Conservation (phyloP, 2,888 invertebrate genomes). For the Zaprionus lineosus region DNA sequence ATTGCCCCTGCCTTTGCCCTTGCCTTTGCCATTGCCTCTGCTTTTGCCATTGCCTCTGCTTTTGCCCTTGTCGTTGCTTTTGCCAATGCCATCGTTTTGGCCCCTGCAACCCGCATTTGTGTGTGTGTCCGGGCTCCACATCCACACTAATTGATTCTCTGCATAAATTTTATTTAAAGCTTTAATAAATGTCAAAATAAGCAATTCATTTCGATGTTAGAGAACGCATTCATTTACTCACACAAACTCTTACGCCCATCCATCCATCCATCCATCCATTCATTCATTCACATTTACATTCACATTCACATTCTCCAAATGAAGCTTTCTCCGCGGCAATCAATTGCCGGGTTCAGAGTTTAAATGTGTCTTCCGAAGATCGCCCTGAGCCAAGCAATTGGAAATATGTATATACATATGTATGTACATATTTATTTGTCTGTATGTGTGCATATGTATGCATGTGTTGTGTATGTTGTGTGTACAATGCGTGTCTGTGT, state of each 20-base stretch:
- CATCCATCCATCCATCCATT: constrained; percentile 27
- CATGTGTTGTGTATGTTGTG: no score
- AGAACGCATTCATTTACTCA: constrained; percentile 53
- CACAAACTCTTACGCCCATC: constrained; percentile 39
- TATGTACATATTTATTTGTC: not conserved
- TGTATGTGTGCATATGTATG: not conserved
- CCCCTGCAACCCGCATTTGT: constrained; percentile 21
- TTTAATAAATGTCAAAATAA: constrained; percentile 79
- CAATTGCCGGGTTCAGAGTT: constrained; percentile 77
- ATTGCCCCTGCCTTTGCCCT: not conserved
- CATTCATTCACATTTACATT: constrained; percentile 6
- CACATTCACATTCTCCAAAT: constrained; percentile 37
- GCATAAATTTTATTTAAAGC: constrained; percentile 79
- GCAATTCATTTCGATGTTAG: constrained; percentile 79
- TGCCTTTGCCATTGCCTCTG: not conserved
- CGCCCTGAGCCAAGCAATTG: constrained; percentile 40
- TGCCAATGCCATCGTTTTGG: not conserved
- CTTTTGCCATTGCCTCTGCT: not conserved
- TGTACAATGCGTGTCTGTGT: no score
- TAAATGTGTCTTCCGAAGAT: constrained; percentile 47
- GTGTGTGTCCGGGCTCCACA: constrained; percentile 41
- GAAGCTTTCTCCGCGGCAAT: constrained; percentile 73
- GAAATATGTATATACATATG: not conserved
- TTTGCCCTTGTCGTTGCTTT: not conserved
- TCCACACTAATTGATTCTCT: constrained; percentile 72